Evolutionary conservation across 1,140 invertebrate species (phyloP), one percentile per base, ranked within the genome.

Genomic region (Cyclargus thomasi): DNA sequence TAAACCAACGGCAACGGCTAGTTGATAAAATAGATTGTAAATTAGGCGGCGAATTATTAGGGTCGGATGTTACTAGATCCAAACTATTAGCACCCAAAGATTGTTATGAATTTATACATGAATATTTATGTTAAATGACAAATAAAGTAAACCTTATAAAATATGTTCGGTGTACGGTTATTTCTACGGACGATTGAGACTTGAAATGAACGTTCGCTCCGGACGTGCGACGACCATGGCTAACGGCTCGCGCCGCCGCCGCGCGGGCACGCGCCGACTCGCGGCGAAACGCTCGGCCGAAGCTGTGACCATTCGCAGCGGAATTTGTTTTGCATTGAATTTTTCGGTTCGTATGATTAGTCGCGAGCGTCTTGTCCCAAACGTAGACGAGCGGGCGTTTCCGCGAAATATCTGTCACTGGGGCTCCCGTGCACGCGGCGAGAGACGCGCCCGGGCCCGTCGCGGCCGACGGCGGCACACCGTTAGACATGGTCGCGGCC

Each of bases 41-140:
- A 47, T 47, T 71, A 75, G 69, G 72, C 78, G 75, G 77, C 78
- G 70, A 76, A 80, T 77, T 83, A 76, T 85, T 81, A 83, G 80
- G 74, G 73, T 74, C 76, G 72, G 68, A 81, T 81, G 78, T 86
- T 85, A 83, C 82, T 71, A 85, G 85, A 87, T 83, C 81, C 82
- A 83, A 82, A 86, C 79, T 83, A 86, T 82, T 87, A 86, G 85
- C 85, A 88, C 83, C 87, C 87, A 90, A 90, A 90, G 87, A 90
- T 90, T 90, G 87, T 88, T 90, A 88, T 90, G 82, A 87, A 90
- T 90, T 88, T 90, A 88, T 90, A 88, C 85, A 90, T 88, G 83
- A 84, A 90, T 90, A 87, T 90, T 88, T 90, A 90, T 88, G 87
- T 90, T 90, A 81, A 86, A 88, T 84, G 85, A 90, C 80, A 86